These are phyloP conservation scores for Antitype chi DNA, from an alignment of 2,888 invertebrate genomes.

Conservation along the genomic window DNA sequence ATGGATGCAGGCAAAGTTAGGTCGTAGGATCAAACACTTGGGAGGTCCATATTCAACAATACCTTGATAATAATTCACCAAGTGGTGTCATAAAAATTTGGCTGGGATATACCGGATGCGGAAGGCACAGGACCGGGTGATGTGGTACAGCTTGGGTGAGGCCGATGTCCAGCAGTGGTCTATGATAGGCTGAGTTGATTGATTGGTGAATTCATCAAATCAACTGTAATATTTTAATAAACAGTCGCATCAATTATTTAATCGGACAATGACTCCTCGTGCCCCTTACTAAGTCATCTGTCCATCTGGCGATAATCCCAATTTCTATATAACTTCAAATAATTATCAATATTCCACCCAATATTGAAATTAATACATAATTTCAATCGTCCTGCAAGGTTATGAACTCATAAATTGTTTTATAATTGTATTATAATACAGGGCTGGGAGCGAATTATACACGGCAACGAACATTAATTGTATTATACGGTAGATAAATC, in stretches of 20 bases:
- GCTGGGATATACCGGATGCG: neutral
- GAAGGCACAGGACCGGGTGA: neutral
- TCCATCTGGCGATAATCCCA: slow-evolving; percentile 4
- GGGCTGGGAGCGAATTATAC: slow-evolving; percentile 30
- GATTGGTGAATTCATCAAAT: neutral
- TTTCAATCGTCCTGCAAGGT: slow-evolving; percentile 33
- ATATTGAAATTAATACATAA: slow-evolving; percentile 44
- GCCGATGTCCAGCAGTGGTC: too few relatives aligned
- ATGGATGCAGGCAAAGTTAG: neutral
- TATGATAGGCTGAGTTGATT: neutral
- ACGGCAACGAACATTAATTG: slow-evolving; percentile 36
- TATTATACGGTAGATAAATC: slow-evolving; percentile 30
- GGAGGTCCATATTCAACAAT: neutral
- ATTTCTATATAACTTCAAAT: neutral
- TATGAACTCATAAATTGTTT: slow-evolving; percentile 38
- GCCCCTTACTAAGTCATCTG: neutral
- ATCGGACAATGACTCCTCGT: neutral
- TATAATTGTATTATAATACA: slow-evolving; percentile 35
- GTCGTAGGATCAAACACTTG: neutral
- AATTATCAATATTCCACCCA: slow-evolving; percentile 2
- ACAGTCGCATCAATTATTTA: neutral
- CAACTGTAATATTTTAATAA: neutral
- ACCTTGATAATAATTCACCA: neutral
- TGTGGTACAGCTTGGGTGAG: neutral
- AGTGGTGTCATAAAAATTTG: neutral